Percentiles rank a stretch among this genome's conserved stretches.
These are phyloP conservation scores for Acrocephalus scirpaceus DNA, from an alignment of 2,797 vertebrate genomes.

Conservation along the genomic window DNA sequence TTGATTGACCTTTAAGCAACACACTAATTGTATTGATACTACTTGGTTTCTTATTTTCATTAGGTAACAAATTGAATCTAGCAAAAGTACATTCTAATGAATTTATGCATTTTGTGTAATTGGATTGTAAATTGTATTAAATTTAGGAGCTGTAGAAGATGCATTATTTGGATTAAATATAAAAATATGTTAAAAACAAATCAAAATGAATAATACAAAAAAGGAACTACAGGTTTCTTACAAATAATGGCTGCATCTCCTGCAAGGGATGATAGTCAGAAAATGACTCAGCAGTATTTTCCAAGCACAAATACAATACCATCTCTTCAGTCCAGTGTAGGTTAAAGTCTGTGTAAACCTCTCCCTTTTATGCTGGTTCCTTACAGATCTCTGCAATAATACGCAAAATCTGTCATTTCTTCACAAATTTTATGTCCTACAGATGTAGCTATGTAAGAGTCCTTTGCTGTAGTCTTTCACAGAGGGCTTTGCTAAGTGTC, in stretches of 20 bases:
- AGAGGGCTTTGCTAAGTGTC: background rate
- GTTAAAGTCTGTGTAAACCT: background rate
- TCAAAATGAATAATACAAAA: background rate
- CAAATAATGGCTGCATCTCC: background rate
- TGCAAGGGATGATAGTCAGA: background rate
- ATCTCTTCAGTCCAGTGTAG: background rate
- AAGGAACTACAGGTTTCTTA: background rate
- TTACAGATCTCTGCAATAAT: background rate
- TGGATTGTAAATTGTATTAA: background rate
- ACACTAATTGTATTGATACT: conserved; percentile 45
- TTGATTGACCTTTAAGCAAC: conserved; percentile 60
- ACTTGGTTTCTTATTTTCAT: conserved; percentile 55
- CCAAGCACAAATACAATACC: background rate
- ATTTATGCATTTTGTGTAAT: conserved; percentile 26
- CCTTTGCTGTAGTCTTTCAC: background rate
- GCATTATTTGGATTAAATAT: background rate
- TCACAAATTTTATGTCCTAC: background rate
- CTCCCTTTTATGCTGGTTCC: background rate
- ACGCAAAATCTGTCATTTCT: background rate
- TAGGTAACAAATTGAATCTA: conserved; percentile 38
- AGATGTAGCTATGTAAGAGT: background rate
- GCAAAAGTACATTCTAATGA: conserved; percentile 40
- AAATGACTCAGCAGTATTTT: background rate
- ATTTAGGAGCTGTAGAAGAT: background rate
- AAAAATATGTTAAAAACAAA: background rate